Evolutionary conservation across 1,140 invertebrate species (phyloP), one percentile per base, ranked within the genome.

Genomic region (Cyclargus thomasi): DNA sequence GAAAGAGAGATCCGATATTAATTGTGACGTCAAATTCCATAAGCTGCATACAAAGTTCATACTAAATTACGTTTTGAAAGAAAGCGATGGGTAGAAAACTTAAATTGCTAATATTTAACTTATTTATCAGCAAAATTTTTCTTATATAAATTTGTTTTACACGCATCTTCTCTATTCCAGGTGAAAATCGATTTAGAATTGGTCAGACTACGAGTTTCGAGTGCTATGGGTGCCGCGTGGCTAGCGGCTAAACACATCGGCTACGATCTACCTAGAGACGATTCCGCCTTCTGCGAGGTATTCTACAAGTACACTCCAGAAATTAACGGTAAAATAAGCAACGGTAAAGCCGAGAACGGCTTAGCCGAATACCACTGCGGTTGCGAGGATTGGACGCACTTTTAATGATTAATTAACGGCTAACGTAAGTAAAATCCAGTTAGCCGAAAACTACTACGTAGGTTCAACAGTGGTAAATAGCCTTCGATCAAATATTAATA

Each of bases 151-250:
- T 29, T 29, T 29, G 2, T 29, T 29, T n/a, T n/a, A n/a, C n/a
- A n/a, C n/a, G n/a, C n/a, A 29, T 29, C 23, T 64, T 59, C 16
- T 53, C 47, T 63, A 10, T 79, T 79, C 0, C 76, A 90, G 88
- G 76, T 88, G 14, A 81, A 79, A 65, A 77, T 68, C 6, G 77
- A 88, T 11, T 63, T 90, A 1, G 86, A 90, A 57, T 55, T 90
- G 0, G 84, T 90, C 0, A 76, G 79, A 1, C 71, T 90, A 0
- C 73, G 78, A n/a, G 86, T 88, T 0, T 86, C 88, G 1, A 86
- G 85, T 16, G 88, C 88, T 0, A 77, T 90, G 74, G 88, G 88
- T 0, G 88, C 88, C 0, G 88, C 86, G 0, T 88, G 84, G 82
- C 71, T 88, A 0, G 88, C 85, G 3, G 88, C 88, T 0, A 83